These are phyloP conservation scores for Porites divaricata DNA, from an alignment of 92 coral and sea anemone genomes.

Conservation along the genomic window DNA sequence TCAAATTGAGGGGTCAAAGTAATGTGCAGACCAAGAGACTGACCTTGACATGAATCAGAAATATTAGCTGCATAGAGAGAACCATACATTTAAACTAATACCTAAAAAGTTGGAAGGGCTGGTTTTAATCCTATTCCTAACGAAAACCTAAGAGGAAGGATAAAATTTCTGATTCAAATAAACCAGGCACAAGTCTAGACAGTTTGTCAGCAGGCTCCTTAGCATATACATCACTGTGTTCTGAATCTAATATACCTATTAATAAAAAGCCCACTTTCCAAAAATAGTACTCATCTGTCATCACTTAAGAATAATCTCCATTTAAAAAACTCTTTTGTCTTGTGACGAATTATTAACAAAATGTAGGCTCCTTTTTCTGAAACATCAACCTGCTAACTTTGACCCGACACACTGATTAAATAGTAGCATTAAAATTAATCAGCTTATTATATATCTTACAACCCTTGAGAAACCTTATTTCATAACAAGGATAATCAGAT, in stretches of 20 bases:
- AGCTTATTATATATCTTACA: conserved; percentile 10
- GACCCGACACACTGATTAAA: not conserved
- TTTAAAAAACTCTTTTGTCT: too few species aligned
- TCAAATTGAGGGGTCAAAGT: not conserved
- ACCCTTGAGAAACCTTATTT: conserved; percentile 18
- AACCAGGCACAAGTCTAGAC: conserved; percentile 20
- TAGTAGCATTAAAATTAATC: not conserved
- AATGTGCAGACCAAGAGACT: not conserved
- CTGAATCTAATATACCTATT: not conserved
- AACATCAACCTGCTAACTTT: not conserved
- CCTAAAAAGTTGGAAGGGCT: not conserved
- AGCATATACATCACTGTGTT: not conserved
- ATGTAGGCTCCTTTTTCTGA: not conserved
- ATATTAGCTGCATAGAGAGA: not conserved
- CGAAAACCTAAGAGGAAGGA: not conserved
- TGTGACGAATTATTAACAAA: too few species aligned
- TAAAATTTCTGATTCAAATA: not conserved
- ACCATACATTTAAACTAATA: not conserved
- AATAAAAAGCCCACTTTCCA: not conserved
- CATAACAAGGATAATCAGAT: conserved; percentile 12
- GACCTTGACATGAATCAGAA: not conserved
- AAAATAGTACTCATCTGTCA: too few species aligned
- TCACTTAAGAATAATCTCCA: too few species aligned
- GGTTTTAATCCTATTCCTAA: conserved; percentile 12
- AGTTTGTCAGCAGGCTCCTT: not conserved